Percentiles rank a stretch among this genome's conserved stretches.
Evolutionary conservation across 2,888 invertebrate genomes (phyloP).

Genomic region (Cerastis leucographa): DNA sequence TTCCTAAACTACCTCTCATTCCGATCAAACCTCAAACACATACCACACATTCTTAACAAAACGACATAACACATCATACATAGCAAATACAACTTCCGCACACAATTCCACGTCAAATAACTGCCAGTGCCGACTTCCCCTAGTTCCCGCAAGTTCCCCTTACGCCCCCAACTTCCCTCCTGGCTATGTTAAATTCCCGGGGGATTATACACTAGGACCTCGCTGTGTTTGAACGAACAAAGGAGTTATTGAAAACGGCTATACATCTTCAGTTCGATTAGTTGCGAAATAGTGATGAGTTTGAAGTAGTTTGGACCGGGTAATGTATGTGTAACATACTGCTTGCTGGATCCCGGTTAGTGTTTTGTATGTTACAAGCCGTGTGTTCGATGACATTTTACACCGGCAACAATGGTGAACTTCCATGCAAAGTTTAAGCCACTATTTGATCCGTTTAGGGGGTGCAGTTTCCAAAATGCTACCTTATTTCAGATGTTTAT

Average conservation of each 20-base stretch:
- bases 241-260: constrained; percentile 47
- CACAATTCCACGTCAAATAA: constrained; percentile 60
- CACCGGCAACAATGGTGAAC: background rate
- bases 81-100: constrained; percentile 18
- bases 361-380: background rate
- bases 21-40: background rate
- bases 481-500: background rate
- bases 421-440: background rate
- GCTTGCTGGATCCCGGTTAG: background rate
- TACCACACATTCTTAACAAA: constrained; percentile 16
- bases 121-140: constrained; percentile 47
- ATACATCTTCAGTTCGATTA: constrained; percentile 42
- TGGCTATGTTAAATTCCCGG: constrained; percentile 35
- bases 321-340: constrained; percentile 4
- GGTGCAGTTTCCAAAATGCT: background rate
- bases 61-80: constrained; percentile 12
- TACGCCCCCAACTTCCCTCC: constrained; percentile 37
- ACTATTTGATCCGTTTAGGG: background rate
- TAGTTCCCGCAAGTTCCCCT: constrained; percentile 30
- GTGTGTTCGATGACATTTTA: background rate
- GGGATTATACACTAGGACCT: constrained; percentile 45
- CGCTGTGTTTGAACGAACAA: constrained; percentile 35
- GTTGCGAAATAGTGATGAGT: constrained; percentile 24
- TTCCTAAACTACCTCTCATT: constrained; percentile 10
- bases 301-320: background rate